Evolutionary conservation across 2,797 vertebrate species (phyloP).

Genomic region (Ceryle rudis): DNA sequence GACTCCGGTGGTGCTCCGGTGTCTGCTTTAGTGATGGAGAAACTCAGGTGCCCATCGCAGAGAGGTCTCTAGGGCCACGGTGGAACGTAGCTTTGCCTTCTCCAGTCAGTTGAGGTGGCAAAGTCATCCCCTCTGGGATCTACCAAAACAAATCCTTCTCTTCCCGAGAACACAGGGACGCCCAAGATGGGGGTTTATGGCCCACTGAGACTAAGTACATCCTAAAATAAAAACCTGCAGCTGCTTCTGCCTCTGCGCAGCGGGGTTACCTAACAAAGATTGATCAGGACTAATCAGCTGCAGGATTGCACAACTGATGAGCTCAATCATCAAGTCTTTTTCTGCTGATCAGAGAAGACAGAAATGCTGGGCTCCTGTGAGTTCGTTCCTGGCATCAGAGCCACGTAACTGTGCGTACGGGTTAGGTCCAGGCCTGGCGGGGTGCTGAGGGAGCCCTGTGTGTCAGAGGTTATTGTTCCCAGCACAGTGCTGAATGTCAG

Average conservation of each 20-base stretch:
- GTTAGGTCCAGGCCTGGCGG: background rate
- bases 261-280: background rate
- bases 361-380: background rate
- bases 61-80: fast-evolving
- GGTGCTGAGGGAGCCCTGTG: background rate
- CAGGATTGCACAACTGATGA: background rate
- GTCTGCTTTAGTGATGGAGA: background rate
- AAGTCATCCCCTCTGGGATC: background rate
- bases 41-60: background rate
- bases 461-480: background rate
- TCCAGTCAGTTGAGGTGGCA: background rate
- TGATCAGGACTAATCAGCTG: background rate
- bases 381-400: background rate
- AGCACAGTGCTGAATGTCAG: background rate
- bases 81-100: background rate
- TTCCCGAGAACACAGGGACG: background rate
- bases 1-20: background rate
- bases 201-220: background rate
- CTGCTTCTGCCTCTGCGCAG: background rate
- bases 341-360: background rate
- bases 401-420: fast-evolving
- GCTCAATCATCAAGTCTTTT: background rate
- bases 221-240: background rate
- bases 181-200: background rate
- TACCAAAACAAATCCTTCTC: background rate